Percentiles rank a stretch among this genome's conserved stretches.
Evolutionary conservation across 2,888 invertebrate genomes (phyloP).

Genomic region (Pediacus dermestoides): DNA sequence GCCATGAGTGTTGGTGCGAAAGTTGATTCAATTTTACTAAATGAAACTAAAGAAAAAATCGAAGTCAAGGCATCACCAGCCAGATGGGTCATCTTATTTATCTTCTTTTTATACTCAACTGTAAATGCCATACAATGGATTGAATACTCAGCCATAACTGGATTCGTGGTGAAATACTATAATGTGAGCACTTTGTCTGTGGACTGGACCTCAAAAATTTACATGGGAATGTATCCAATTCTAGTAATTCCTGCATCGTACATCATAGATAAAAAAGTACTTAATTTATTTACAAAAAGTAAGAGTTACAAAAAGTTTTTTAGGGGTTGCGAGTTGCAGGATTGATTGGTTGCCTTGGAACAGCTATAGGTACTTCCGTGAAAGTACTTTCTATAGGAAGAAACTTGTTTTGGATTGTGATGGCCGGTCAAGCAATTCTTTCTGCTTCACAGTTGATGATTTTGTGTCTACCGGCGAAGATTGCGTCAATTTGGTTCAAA

Average conservation of each 20-base stretch:
- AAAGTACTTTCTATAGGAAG: slow-evolving; percentile 81
- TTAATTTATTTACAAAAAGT: too few relatives aligned
- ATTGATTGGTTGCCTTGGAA: slow-evolving; percentile 76
- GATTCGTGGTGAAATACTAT: slow-evolving; percentile 75
- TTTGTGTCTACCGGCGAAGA: slow-evolving; percentile 80
- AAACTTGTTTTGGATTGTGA: slow-evolving; percentile 78
- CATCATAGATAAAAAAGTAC: slow-evolving; percentile 87
- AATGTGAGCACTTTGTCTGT: slow-evolving; percentile 66
- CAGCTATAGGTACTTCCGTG: slow-evolving; percentile 81
- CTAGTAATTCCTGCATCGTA: slow-evolving; percentile 94
- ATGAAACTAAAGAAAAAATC: too few relatives aligned
- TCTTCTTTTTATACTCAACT: slow-evolving; percentile 85
- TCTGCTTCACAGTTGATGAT: slow-evolving; percentile 88
- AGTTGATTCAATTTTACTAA: too few relatives aligned
- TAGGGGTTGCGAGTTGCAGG: slow-evolving; percentile 82
- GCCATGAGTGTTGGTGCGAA: too few relatives aligned
- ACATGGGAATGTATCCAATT: slow-evolving; percentile 92
- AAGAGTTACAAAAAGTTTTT: slow-evolving; percentile 9
- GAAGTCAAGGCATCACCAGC: slow-evolving; percentile 62
- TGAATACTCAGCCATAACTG: slow-evolving; percentile 87
- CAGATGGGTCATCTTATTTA: slow-evolving; percentile 77
- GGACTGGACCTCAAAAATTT: slow-evolving; percentile 95
- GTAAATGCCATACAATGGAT: slow-evolving; percentile 94
- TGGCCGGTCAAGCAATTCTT: slow-evolving; percentile 81
- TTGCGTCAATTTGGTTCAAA: slow-evolving; percentile 97